phyloP scores from a whole-genome alignment of 2,113 vertebrate genomes.

The Catharus fuscescens region DNA sequence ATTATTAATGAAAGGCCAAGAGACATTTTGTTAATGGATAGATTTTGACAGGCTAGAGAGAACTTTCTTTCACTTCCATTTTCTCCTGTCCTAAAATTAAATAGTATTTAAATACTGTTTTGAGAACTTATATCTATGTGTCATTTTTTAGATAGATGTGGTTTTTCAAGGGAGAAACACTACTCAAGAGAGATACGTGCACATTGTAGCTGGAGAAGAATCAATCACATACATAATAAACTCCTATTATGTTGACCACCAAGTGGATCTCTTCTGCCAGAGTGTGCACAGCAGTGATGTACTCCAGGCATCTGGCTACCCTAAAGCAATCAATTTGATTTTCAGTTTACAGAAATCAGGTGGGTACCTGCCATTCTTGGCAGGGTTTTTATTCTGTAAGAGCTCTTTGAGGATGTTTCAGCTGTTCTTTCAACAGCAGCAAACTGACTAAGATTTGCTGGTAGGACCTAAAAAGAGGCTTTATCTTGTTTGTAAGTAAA shows the following conservation, averaged over 20 bases:
- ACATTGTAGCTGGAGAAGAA: slow-evolving; percentile 61
- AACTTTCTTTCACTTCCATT: background rate
- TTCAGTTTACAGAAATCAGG: slow-evolving; percentile 24
- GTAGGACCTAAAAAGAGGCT: background rate
- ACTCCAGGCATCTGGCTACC: slow-evolving; percentile 34
- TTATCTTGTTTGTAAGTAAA: background rate
- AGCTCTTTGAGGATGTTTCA: background rate
- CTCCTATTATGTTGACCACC: slow-evolving; percentile 43
- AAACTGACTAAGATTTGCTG: background rate
- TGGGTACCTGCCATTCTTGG: background rate
- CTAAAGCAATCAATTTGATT: slow-evolving; percentile 13
- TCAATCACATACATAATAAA: slow-evolving; percentile 71
- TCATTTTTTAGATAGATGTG: slow-evolving; percentile 35
- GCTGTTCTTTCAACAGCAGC: background rate
- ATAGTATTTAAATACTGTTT: background rate
- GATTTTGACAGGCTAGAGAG: background rate
- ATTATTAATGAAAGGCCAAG: background rate
- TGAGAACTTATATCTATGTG: background rate
- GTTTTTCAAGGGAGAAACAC: slow-evolving; percentile 26
- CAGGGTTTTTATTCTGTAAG: background rate
- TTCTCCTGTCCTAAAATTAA: background rate
- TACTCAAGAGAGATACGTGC: slow-evolving; percentile 61
- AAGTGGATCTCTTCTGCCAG: slow-evolving; percentile 60
- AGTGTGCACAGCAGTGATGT: slow-evolving; percentile 30
- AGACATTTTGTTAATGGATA: background rate